Evolutionary conservation across 2,888 invertebrate genomes (phyloP).

Genomic region (Phalera bucephala): DNA sequence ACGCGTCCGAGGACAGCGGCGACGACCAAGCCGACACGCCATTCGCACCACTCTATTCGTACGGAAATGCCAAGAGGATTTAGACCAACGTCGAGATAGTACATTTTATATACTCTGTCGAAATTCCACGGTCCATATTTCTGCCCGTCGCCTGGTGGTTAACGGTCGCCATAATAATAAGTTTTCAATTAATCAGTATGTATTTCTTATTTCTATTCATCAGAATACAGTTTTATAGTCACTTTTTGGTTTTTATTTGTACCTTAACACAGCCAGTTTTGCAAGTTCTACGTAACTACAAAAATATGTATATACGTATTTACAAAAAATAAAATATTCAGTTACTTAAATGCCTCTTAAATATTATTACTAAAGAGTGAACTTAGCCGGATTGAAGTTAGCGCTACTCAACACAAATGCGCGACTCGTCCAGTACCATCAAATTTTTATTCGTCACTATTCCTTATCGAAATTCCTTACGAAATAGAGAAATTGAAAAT

Average conservation of each 20-base stretch:
- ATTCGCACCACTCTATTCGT: conserved; percentile 77
- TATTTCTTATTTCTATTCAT: conserved; percentile 66
- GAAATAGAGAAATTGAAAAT: too few species aligned
- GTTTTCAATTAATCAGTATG: conserved; percentile 48
- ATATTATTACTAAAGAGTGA: too few species aligned
- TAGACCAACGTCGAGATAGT: conserved; percentile 29
- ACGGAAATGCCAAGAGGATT: conserved; percentile 76
- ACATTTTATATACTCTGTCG: conserved; percentile 18
- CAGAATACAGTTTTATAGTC: conserved; percentile 71
- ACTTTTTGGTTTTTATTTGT: conserved; percentile 47
- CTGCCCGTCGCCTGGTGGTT: conserved; percentile 28
- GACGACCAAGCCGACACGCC: conserved; percentile 84
- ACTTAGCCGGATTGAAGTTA: too few species aligned
- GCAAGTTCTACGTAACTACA: too few species aligned
- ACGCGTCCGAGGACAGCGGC: conserved; percentile 95
- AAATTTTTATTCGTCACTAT: too few species aligned
- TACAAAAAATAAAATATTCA: too few species aligned
- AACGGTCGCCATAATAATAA: conserved; percentile 37
- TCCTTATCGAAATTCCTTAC: too few species aligned
- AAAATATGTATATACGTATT: too few species aligned
- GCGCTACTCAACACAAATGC: too few species aligned
- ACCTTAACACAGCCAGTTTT: too few species aligned
- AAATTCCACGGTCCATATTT: conserved; percentile 15
- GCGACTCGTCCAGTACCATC: too few species aligned
- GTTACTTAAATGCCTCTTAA: too few species aligned